Conservation (phyloP, 2,113 vertebrate species). For the Macroglossus sobrinus region DNA sequence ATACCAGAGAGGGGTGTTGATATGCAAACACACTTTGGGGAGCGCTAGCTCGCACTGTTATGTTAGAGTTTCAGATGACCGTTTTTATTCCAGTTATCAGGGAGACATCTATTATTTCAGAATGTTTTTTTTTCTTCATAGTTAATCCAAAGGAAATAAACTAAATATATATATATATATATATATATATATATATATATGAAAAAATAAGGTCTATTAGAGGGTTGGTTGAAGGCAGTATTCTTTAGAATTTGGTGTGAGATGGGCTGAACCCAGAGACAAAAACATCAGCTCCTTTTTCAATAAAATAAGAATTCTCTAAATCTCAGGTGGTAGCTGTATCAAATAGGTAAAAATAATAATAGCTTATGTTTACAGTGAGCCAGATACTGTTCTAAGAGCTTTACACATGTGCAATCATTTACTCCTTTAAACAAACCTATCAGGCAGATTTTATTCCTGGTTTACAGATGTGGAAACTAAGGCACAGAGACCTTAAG, state of each 20-base stretch:
- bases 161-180: no score
- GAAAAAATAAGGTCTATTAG: neutral
- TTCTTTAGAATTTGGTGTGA: neutral
- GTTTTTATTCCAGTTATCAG: neutral
- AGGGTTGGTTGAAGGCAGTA: neutral
- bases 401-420: neutral
- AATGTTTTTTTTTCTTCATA: neutral
- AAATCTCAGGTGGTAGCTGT: neutral
- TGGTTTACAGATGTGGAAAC: constrained; percentile 33
- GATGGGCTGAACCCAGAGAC: neutral
- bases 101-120: neutral
- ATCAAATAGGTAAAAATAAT: neutral
- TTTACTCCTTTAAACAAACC: neutral
- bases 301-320: neutral
- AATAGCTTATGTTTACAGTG: neutral
- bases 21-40: neutral
- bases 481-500: neutral
- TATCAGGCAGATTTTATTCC: neutral
- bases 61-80: neutral
- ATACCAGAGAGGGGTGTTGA: neutral
- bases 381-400: neutral
- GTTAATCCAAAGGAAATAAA: neutral
- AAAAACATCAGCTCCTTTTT: neutral
- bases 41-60: neutral
- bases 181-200: no score